Percentiles rank a stretch among this genome's conserved stretches.
Evolutionary conservation across 2,797 vertebrate species (phyloP).

Genomic region (Chelon labrosus): DNA sequence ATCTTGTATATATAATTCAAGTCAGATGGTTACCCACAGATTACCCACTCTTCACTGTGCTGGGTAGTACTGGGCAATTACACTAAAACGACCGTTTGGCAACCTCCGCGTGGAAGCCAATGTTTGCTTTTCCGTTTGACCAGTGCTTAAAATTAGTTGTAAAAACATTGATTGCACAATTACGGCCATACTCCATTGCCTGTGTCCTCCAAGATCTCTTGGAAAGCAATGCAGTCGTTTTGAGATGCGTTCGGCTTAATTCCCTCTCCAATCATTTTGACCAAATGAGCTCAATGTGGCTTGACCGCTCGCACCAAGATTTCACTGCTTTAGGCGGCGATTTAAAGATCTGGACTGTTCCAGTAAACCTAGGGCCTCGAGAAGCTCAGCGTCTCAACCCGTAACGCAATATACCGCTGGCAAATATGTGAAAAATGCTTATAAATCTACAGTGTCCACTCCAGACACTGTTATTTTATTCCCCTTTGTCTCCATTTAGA

Average conservation of each 20-base stretch:
- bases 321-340: slow-evolving; percentile 48
- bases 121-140: slow-evolving; percentile 8
- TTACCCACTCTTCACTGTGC: background rate
- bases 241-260: slow-evolving; percentile 71
- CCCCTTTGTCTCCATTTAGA: background rate
- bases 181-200: slow-evolving; percentile 54
- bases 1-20: background rate
- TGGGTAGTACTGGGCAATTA: background rate
- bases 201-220: slow-evolving; percentile 50
- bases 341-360: slow-evolving; percentile 68
- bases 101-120: background rate
- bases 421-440: slow-evolving; percentile 46
- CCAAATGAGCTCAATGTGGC: slow-evolving; percentile 73
- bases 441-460: slow-evolving; percentile 38
- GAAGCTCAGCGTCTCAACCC: slow-evolving; percentile 36
- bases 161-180: slow-evolving; percentile 59
- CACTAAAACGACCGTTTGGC: background rate
- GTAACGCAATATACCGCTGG: slow-evolving; percentile 36
- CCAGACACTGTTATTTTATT: background rate
- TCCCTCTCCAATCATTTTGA: slow-evolving; percentile 66
- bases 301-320: slow-evolving; percentile 64
- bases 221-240: slow-evolving; percentile 58
- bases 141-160: slow-evolving; percentile 15
- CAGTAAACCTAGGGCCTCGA: slow-evolving; percentile 21
- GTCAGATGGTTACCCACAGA: background rate